Base-by-base conservation (phyloP, 2,113 vertebrate species). In the Lampris megalopsis region DNA sequence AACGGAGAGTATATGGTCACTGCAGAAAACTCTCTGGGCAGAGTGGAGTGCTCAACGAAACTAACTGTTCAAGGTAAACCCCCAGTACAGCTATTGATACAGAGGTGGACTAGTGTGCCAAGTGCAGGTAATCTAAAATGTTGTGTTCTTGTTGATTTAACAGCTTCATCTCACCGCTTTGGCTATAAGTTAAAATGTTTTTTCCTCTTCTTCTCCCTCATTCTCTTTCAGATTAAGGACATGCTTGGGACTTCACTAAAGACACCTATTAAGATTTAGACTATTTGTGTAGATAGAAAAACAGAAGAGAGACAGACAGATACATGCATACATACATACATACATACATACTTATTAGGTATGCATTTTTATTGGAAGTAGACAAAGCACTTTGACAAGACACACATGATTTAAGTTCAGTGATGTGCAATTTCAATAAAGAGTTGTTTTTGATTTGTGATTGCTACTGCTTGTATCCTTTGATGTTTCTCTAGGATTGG, bases 11-110 rank as follows among this genome's bases (percentile, higher is more conserved):
- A 97, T 79, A 91, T 82, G 60, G 93, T 91, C 1, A 87, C 94
- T 49, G 96, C 96, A 1, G 92, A 94, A 80, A 97, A 96, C 62
- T 3, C 59, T 0, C 56, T 90, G 61, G 96, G 97, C n/a, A 88
- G 81, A 71, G 95, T 89, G 0, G 86, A 89, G 84, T 95, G 92
- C 87, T 93, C 77, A 1, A 92, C 96, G 62, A 94, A 89, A 76
- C 94, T 98, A 1, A 81, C 90, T 8, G 93, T 97, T 52, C 85
- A 71, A 93, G 96, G 95, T 96, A 91, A 85, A 80, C 10, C 2
- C 38, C 1, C 10, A 3, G 38, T 0, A 45, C n/a, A 63, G 40
- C 6, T 1, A 52, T 38, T 47, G 5, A 9, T 54, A 3, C 1
- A 60, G 36, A 35, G 61, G 35, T 37, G 40, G 52, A 40, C 4